Evolutionary conservation across 2,797 vertebrate genomes (phyloP).

Genomic region (Coracias cyanogaster): DNA sequence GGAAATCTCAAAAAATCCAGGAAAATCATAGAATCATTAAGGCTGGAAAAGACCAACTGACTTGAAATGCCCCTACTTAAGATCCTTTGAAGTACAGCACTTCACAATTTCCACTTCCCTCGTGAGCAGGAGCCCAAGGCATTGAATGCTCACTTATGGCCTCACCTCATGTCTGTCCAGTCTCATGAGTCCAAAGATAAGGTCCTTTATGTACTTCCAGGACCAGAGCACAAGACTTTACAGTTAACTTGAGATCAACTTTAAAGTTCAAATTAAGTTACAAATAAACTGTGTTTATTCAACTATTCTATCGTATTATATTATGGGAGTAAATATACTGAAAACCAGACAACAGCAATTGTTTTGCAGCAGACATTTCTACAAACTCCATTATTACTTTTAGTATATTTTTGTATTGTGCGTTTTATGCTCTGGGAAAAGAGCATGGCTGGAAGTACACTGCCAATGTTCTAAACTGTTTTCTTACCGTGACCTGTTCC

Average conservation of each 20-base stretch:
- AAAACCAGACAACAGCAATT: constrained; percentile 52
- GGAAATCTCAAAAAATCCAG: constrained; percentile 6
- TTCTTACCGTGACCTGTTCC: not conserved
- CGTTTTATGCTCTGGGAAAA: constrained; percentile 10
- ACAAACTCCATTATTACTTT: not conserved
- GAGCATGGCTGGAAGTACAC: not conserved
- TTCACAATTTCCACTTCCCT: not conserved
- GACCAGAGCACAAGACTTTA: not conserved
- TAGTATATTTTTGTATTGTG: constrained; percentile 27
- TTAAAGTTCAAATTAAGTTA: not conserved
- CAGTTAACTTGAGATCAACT: not conserved
- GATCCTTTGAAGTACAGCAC: not conserved
- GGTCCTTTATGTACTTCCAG: not conserved
- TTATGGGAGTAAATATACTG: not conserved
- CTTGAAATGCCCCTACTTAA: not conserved
- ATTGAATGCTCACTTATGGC: not conserved
- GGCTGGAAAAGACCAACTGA: too few relatives aligned
- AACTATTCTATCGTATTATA: not conserved
- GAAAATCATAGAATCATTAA: not conserved
- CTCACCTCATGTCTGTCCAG: not conserved
- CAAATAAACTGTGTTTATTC: not conserved
- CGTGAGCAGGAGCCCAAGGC: not conserved
- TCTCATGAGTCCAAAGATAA: not conserved
- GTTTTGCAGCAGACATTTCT: constrained; percentile 45
- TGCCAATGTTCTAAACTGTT: not conserved